Evolutionary conservation across 2,797 vertebrate species (phyloP), one percentile per base, ranked within the genome.

Genomic region (Sorex maritimensis): DNA sequence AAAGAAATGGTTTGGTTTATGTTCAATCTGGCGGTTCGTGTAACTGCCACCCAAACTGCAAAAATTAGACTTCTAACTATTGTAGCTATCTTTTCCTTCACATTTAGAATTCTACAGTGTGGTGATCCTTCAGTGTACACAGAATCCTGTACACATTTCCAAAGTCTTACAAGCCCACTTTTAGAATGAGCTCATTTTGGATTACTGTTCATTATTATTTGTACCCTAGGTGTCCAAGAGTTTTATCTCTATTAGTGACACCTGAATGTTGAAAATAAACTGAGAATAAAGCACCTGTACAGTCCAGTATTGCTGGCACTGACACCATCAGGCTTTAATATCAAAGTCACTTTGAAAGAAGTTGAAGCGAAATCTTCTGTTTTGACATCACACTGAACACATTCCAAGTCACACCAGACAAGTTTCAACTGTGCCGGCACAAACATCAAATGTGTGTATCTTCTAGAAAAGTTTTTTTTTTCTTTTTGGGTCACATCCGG

Each of bases 201-300:
- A 65, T 65, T 65, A 19, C 24, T 65, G 21, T 24, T 65, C 21
- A 65, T 65, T 65, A 26, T 65, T 65, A 23, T 65, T 65, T 88
- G 41, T 8, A 91, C 67, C 68, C 61, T 28, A 81, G n/a, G 28
- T 88, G 93, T 88, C 17, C 82, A 67, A 81, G 41, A 68, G 30
- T 71, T 90, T 84, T 78, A 77, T 12, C 28, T 81, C 71, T 72
- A 38, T 77, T 81, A 52, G 55, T 87, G 30, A 92, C 93, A 92
- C 71, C 41, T 83, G 38, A 96, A 92, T 13, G 88, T 46, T 80
- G 85, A 82, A 91, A 91, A 85, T 86, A 86, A 91, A 86, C 74
- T 86, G 81, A 77, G 15, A 55, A 55, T 55, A 55, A 12, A 17
- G 52, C 15, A 12, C 52, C 24, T 69, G 44, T 72, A 87, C 46